Base-by-base conservation (phyloP, 92 coral and sea anemone genomes). In the Muricea muricata region DNA sequence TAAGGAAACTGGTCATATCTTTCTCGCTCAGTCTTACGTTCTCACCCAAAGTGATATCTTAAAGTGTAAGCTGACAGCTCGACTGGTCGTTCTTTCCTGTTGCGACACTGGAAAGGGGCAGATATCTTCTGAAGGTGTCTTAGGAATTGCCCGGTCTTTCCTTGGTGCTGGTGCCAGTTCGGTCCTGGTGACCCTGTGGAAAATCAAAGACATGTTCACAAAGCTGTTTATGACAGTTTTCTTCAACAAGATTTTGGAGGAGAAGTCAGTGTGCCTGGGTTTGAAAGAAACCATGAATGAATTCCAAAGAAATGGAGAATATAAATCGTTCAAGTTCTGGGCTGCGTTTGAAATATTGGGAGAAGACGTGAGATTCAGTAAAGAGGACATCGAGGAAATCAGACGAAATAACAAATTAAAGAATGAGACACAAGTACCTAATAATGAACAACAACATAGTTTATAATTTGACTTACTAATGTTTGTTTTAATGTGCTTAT, bases 331-430 rank as follows among this genome's bases (percentile, higher is more conserved):
- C 7, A 20, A 12, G 67, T 42, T 35, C 32, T 81, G 85, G 85
- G 79, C 73, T 76, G 76, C 85, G 13, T 81, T 81, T 65, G 85
- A 65, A 58, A 73, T 81, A 26, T 48, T 81, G 30, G 85, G 85
- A 58, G 85, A 81, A 65, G 85, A 81, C 75, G 85, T 81, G 60
- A 65, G 60, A 50, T 80, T 80, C 61, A 74, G 50, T 34, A 81
- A 29, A 57, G 48, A 65, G 52, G 85, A 67, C 25, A 45, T 45
- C 52, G 52, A 45, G 15, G 52, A 45, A 17, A 45, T 45, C 15
- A 8, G 52, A 45, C 8, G 52, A 45, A 45, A 45, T 8, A 45
- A 45, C 15, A 45, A 45, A n/a, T n/a, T n/a, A n/a, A n/a, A n/a
- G n/a, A n/a, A n/a, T n/a, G n/a, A n/a, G n/a, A n/a, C n/a, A n/a